Evolutionary conservation across 2,113 vertebrate species (phyloP).

Genomic region (Myocastor coypus): DNA sequence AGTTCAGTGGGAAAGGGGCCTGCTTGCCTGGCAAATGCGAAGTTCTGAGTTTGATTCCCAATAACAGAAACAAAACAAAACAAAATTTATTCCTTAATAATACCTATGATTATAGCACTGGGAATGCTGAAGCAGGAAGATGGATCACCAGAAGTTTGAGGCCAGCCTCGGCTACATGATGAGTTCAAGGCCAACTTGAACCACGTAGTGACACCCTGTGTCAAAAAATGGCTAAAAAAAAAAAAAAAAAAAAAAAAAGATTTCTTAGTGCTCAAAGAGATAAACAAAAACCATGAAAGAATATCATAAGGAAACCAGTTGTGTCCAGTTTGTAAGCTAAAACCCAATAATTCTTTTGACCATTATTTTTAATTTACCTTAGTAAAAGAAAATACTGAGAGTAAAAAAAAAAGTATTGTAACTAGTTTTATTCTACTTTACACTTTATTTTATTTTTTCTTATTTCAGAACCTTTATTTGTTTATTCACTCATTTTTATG

Average conservation of each 20-base stretch:
- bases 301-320: conserved; percentile 45
- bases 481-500: too few relatives aligned
- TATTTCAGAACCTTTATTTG: too few relatives aligned
- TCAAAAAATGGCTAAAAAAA: not conserved
- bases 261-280: not conserved
- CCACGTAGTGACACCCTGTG: not conserved
- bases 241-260: not conserved
- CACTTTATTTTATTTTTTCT: too few relatives aligned
- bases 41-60: too few relatives aligned
- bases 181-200: not conserved
- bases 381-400: conserved; percentile 36
- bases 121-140: not conserved
- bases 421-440: conserved; percentile 27
- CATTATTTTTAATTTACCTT: conserved; percentile 24
- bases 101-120: not conserved
- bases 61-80: too few relatives aligned
- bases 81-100: conserved; percentile 28
- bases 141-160: not conserved
- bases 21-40: too few relatives aligned
- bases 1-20: too few relatives aligned
- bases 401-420: conserved; percentile 35
- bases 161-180: not conserved
- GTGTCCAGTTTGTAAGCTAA: conserved; percentile 45
- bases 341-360: conserved; percentile 37
- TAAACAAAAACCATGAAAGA: not conserved